A percentile compares a stretch with the other conserved stretches of the same genome.
Evolutionary conservation across 2,888 invertebrate genomes (phyloP).

Genomic region (Synergus umbraculus): DNA sequence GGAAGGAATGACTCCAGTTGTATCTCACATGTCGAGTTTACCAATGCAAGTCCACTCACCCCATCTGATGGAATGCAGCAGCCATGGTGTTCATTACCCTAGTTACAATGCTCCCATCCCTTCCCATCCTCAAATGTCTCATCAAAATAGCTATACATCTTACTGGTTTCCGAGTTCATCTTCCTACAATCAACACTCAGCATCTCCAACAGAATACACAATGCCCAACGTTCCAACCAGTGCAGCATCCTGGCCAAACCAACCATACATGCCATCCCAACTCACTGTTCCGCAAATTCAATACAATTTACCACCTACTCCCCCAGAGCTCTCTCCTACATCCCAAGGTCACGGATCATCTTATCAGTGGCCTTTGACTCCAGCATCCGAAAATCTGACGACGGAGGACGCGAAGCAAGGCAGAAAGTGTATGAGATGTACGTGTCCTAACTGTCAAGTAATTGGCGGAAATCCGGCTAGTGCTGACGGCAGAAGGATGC

Average conservation of each 20-base stretch:
- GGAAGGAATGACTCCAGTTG: conserved; percentile 66
- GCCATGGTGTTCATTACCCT: conserved; percentile 60
- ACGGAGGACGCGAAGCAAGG: conserved; percentile 48
- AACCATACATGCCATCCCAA: conserved; percentile 55
- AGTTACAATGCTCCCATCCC: conserved; percentile 58
- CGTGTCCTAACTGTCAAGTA: conserved; percentile 89
- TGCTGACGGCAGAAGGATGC: conserved; percentile 89
- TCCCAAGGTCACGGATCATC: conserved; percentile 60
- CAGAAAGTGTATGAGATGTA: conserved; percentile 86
- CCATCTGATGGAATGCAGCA: conserved; percentile 68
- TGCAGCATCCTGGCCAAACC: conserved; percentile 59
- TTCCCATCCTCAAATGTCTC: conserved; percentile 54
- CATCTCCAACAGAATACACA: conserved; percentile 60
- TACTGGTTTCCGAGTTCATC: conserved; percentile 67
- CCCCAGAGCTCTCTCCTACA: conserved; percentile 63
- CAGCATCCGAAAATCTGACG: conserved; percentile 61
- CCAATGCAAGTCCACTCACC: conserved; percentile 67
- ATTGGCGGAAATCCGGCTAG: conserved; percentile 86
- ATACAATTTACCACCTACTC: conserved; percentile 67
- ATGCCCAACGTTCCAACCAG: conserved; percentile 54
- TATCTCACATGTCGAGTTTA: conserved; percentile 65
- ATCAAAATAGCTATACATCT: conserved; percentile 56
- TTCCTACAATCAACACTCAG: conserved; percentile 60
- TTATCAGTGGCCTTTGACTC: conserved; percentile 69
- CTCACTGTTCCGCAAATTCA: conserved; percentile 57